Conservation (phyloP, 2,113 vertebrate genomes). For the Forbesichthys agassizii region DNA sequence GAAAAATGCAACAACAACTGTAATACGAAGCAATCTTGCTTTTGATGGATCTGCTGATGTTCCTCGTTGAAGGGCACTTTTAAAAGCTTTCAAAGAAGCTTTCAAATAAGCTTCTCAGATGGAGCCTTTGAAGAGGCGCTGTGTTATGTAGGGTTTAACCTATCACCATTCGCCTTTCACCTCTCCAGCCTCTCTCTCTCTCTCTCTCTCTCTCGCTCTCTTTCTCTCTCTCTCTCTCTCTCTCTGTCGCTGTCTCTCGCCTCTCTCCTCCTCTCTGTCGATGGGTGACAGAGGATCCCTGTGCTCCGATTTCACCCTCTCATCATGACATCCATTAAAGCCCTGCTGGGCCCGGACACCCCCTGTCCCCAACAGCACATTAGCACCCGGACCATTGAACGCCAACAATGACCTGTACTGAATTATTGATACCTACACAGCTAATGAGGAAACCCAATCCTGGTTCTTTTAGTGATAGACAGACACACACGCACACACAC, state of each 20-base stretch:
- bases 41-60: no score
- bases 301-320: conserved; percentile 80
- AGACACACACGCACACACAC: conserved; percentile 32
- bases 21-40: no score
- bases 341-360: conserved; percentile 67
- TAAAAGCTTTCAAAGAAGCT: no score
- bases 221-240: not conserved
- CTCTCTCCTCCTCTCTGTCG: conserved; percentile 33
- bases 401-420: conserved; percentile 76
- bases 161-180: conserved; percentile 29
- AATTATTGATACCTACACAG: conserved; percentile 84
- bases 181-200: conserved; percentile 6
- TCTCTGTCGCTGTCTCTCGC: not conserved
- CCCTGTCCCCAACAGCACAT: conserved; percentile 77
- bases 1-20: no score
- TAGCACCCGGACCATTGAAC: conserved; percentile 83
- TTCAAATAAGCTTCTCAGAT: no score
- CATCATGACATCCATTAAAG: conserved; percentile 86
- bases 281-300: conserved; percentile 72
- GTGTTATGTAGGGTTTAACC: conserved; percentile 15
- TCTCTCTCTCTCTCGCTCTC: not conserved
- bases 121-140: no score
- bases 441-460: conserved; percentile 83
- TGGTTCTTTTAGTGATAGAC: conserved; percentile 60
- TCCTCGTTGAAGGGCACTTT: no score